Percentiles rank a stretch among this genome's conserved stretches.
Evolutionary conservation across 2,888 invertebrate species (phyloP).

Genomic region (Catocala nupta): DNA sequence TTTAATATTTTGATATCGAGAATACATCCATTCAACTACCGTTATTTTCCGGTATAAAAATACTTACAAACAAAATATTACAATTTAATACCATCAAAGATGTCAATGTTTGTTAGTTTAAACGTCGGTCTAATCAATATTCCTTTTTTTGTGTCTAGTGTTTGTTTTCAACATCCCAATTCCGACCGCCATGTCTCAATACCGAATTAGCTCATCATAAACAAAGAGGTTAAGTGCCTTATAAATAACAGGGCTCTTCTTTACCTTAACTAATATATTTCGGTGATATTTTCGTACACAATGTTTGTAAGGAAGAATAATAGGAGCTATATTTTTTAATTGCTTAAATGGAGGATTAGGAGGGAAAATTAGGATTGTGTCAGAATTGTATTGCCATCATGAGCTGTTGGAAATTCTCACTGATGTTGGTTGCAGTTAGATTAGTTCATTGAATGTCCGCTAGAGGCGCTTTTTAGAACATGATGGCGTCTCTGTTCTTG

Average conservation of each 20-base stretch:
- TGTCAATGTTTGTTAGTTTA: slow-evolving; percentile 30
- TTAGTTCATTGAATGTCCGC: too few relatives aligned
- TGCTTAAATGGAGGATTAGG: slow-evolving; percentile 3
- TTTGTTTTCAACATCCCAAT: slow-evolving; percentile 54
- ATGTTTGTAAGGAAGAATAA: slow-evolving; percentile 29
- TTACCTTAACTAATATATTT: slow-evolving; percentile 55
- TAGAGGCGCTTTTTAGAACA: too few relatives aligned
- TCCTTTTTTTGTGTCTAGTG: slow-evolving; percentile 36
- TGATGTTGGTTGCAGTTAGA: neutral
- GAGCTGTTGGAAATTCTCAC: slow-evolving; percentile 1
- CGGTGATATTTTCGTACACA: slow-evolving; percentile 53
- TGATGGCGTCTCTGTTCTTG: too few relatives aligned
- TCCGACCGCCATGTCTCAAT: slow-evolving; percentile 55
- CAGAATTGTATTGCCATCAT: neutral
- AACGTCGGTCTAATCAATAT: slow-evolving; percentile 41
- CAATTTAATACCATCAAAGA: slow-evolving; percentile 16
- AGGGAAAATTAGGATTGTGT: slow-evolving; percentile 1
- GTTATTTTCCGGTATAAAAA: too few relatives aligned
- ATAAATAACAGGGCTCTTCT: slow-evolving; percentile 67
- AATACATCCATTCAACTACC: too few relatives aligned
- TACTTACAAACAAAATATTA: neutral
- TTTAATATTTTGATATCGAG: too few relatives aligned
- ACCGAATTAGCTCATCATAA: slow-evolving; percentile 73
- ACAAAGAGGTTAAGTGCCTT: slow-evolving; percentile 76
- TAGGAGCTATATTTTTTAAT: slow-evolving; percentile 12